Conservation (phyloP, 1,140 invertebrate genomes). For the Parapsyche elsis region DNA sequence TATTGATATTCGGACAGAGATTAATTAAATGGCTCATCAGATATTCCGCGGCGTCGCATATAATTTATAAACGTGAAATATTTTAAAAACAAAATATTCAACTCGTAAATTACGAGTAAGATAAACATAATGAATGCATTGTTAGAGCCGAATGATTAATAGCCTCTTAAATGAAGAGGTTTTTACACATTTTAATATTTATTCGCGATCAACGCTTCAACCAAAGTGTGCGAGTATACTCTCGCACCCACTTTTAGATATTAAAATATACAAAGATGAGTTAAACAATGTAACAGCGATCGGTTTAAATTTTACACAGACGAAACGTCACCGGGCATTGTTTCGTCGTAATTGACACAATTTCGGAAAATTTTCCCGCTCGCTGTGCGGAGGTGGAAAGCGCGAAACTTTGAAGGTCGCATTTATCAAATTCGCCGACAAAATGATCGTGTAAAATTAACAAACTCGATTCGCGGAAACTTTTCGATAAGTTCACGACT, state of each 20-base stretch:
- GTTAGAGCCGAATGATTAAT: conserved; percentile 26
- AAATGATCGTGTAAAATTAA: conserved; percentile 34
- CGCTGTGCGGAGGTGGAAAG: no score
- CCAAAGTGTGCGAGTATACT: no score
- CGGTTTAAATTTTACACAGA: no score
- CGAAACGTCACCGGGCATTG: background rate
- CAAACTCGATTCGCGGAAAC: conserved; percentile 25
- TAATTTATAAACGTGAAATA: conserved; percentile 22
- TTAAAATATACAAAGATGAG: no score
- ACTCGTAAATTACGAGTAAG: conserved; percentile 30
- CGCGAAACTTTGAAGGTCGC: background rate
- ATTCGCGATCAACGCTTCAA: background rate
- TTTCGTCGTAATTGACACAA: conserved; percentile 27
- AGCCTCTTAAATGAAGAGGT: conserved; percentile 32
- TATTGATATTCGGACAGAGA: conserved; percentile 5
- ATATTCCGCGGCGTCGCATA: background rate
- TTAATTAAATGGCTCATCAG: conserved; percentile 17
- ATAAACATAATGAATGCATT: conserved; percentile 30
- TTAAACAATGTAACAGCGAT: no score
- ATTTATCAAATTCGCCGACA: conserved; percentile 30
- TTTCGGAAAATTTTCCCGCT: background rate
- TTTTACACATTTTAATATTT: conserved; percentile 29
- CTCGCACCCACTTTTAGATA: no score
- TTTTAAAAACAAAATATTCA: conserved; percentile 13
- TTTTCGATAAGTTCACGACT: conserved; percentile 14